These are phyloP conservation scores for Neolamprologus kungweensis DNA, from an alignment of 2,113 vertebrate species.

Conservation along the genomic window DNA sequence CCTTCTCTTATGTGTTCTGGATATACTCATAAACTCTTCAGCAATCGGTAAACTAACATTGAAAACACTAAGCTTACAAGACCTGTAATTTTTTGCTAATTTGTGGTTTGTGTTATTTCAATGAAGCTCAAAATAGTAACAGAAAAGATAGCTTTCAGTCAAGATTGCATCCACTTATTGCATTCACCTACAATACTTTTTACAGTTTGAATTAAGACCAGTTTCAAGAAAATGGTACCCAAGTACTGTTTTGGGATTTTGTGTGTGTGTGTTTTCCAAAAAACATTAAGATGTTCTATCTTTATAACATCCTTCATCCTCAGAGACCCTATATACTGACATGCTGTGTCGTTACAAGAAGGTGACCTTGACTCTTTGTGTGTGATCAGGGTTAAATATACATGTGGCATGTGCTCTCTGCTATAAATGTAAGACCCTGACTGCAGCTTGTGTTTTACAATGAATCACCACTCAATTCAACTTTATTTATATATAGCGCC, in stretches of 20 bases:
- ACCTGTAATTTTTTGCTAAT: not conserved
- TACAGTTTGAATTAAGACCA: not conserved
- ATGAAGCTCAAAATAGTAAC: not conserved
- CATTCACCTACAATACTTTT: not conserved
- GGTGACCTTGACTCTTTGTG: not conserved
- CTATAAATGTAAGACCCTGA: constrained; percentile 7
- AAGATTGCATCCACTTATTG: not conserved
- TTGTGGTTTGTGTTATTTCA: not conserved
- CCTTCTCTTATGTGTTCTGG: not conserved
- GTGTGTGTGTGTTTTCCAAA: not conserved
- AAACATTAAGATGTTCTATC: not conserved
- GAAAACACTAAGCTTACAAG: not conserved
- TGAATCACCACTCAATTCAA: not conserved
- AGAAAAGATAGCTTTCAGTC: not conserved
- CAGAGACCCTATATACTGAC: not conserved
- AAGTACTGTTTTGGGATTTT: not conserved
- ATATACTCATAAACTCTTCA: not conserved
- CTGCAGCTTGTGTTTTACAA: constrained; percentile 20
- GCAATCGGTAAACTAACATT: not conserved
- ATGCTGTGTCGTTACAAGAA: not conserved
- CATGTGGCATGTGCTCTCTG: not conserved
- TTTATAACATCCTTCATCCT: not conserved
- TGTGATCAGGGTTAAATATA: constrained; percentile 21
- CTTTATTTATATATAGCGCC: not conserved
- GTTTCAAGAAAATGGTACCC: not conserved